Base-by-base conservation (phyloP, 2,888 invertebrate species). In the Eurois occulta region DNA sequence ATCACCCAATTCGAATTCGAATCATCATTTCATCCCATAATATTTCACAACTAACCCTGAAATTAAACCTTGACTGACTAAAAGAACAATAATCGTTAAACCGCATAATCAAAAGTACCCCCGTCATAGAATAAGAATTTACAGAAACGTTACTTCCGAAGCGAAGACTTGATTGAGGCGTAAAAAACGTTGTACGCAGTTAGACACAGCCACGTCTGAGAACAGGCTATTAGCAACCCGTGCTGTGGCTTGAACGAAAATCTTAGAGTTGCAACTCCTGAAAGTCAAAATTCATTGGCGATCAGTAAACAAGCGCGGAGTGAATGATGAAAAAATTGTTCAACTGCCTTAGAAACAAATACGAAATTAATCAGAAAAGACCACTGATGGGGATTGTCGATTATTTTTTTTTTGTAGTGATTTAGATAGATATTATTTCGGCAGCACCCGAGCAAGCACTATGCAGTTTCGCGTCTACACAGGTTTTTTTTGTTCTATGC, bases 11-110 rank as follows among this genome's bases (percentile, higher is more conserved):
- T 73, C 21, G 52, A 65, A 71, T 77, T 73, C 21, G 52, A 77
- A 78, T 67, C 68, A 75, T 67, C 68, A 38, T 35, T 55, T 11
- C 18, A 78, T 60, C 55, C 43, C 32, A 72, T 62, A 69, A 66
- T 35, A 62, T 82, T 83, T 83, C 38, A 80, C 46, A 71, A 64
- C 0, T 81, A 83, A 87, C 88, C 88, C 88, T 88, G 86, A 87
- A 87, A 74, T 48, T 16, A 72, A 82, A 82, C 87, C 87, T 88
- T 88, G 88, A 87, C 88, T 87, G 84, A 88, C 80, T 86, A 75
- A 83, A 82, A 80, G 65, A 58, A 75, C 70, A 86, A 87, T 87
- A 87, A 87, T 83, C 82, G 77, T 87, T 77, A 88, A 85, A 77
- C 38, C 62, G 41, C 77, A 80, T 77, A 72, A 82, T 85, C 78